Evolutionary conservation across 2,888 invertebrate species (phyloP), one percentile per base, ranked within the genome.

Genomic region (Trachelus tabidus): DNA sequence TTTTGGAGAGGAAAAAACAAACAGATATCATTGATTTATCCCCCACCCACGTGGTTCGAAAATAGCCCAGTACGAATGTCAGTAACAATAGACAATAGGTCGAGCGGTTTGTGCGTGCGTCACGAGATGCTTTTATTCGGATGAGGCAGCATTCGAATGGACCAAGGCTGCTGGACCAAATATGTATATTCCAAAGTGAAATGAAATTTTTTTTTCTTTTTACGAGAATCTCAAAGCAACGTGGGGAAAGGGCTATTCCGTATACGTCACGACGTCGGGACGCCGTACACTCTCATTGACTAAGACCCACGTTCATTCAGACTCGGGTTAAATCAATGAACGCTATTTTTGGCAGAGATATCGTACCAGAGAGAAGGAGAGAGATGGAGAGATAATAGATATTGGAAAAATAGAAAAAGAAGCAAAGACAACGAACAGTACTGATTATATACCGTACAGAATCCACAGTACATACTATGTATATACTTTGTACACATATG

Each of bases 291-390:
- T 81, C 79, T 78, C 81, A 80, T 79, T 80, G 82, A 85, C 84
- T 86, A 31, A 77, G 74, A 56, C 23, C 30, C 40, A 56, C 31
- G 40, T 74, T 35, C 56, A n/a, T 69, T 76, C 74, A 71, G 81
- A 81, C 81, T 79, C 40, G 23, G 23, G 84, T 78, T 81, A 85
- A 88, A 88, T 87, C 88, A 87, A 88, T 88, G 87, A 83, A 83
- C 75, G 84, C 87, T 87, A 87, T 87, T 87, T 87, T 87, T 83
- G 85, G 85, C 83, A 76, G 77, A 79, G 80, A 77, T 79, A 75
- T 76, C 78, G 73, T 69, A 76, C 82, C 0, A 56, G 9, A 56
- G 23, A 23, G 23, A 56, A 9, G 1, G 40, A 56, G 40, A 56
- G 40, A 56, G 40, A 40, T 0, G 15, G 37, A 4, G 15, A 23